phyloP scores from a whole-genome alignment of 2,797 vertebrate genomes.

The Merluccius polli region DNA sequence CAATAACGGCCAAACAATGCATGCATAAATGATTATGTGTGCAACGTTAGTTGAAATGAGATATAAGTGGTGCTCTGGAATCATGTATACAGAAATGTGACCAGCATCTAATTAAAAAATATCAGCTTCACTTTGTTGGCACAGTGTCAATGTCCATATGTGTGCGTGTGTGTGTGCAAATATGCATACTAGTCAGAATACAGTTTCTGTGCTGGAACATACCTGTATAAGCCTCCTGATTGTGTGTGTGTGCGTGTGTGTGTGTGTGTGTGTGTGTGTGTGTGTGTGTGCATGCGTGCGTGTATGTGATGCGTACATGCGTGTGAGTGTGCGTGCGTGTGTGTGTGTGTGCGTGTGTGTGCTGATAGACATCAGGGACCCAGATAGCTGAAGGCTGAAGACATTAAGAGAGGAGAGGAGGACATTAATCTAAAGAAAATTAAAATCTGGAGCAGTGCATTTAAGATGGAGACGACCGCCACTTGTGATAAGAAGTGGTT shows the following conservation, averaged over 20 bases:
- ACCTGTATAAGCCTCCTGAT: neutral
- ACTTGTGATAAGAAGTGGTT: slow-evolving; percentile 97
- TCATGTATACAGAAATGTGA: too few relatives aligned
- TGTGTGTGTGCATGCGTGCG: slow-evolving; percentile 13
- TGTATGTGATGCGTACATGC: slow-evolving; percentile 23
- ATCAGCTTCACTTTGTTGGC: too few relatives aligned
- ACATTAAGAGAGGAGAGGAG: slow-evolving; percentile 82
- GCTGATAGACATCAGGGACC: slow-evolving; percentile 81
- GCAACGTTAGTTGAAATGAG: too few relatives aligned
- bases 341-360: slow-evolving; percentile 24
- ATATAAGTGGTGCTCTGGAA: too few relatives aligned
- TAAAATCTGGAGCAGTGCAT: slow-evolving; percentile 87
- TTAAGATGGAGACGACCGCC: slow-evolving; percentile 95
- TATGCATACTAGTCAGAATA: too few relatives aligned
- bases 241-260: slow-evolving; percentile 40
- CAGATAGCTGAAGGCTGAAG: slow-evolving; percentile 84
- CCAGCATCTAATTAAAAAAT: too few relatives aligned
- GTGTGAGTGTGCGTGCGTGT: slow-evolving; percentile 18
- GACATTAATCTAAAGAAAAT: slow-evolving; percentile 99
- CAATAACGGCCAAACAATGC: too few relatives aligned
- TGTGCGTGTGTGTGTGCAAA: too few relatives aligned
- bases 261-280: slow-evolving; percentile 17
- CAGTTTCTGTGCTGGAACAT: too few relatives aligned
- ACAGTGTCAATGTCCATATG: too few relatives aligned
- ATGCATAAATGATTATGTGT: too few relatives aligned